A percentile compares a stretch with the other conserved stretches of the same genome.
phyloP scores from a whole-genome alignment of 2,888 invertebrate genomes.

The Megastigmus dorsalis region DNA sequence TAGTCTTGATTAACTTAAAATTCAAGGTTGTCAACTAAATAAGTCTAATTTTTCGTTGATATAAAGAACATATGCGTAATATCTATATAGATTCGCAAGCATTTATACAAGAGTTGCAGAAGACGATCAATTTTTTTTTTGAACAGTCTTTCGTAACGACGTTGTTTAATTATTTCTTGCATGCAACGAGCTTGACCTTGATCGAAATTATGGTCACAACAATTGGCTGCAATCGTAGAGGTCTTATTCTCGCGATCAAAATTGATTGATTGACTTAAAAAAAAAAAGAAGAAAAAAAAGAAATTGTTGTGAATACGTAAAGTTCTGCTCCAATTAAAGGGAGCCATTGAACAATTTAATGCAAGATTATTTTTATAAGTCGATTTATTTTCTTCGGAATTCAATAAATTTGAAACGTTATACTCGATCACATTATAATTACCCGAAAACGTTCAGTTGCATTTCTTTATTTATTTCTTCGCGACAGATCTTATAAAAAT shows the following conservation, averaged over 20 bases:
- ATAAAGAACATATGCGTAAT: not conserved
- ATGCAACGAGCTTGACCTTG: not conserved
- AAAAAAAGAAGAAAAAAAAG: not conserved
- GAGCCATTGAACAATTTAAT: too few relatives aligned
- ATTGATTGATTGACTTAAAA: slow-evolving; percentile 5
- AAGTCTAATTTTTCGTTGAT: slow-evolving; percentile 9
- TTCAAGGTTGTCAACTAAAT: slow-evolving; percentile 11
- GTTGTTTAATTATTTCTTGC: slow-evolving; percentile 1
- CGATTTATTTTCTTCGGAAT: too few relatives aligned
- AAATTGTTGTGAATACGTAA: not conserved
- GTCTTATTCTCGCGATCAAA: not conserved
- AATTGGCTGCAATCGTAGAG: not conserved
- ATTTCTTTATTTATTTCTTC: too few relatives aligned
- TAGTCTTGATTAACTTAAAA: slow-evolving; percentile 17
- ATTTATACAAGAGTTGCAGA: not conserved
- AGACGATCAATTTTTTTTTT: not conserved
- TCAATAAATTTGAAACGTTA: too few relatives aligned
- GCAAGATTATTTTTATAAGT: too few relatives aligned
- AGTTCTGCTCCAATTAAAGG: slow-evolving; percentile 11
- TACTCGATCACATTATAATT: too few relatives aligned
- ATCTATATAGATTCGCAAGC: not conserved
- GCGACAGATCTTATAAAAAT: too few relatives aligned
- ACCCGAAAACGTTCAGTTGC: too few relatives aligned
- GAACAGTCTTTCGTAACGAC: not conserved
- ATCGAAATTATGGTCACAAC: slow-evolving; percentile 17